Conservation (phyloP, 1,140 invertebrate species). For the Glossosoma conforme region DNA sequence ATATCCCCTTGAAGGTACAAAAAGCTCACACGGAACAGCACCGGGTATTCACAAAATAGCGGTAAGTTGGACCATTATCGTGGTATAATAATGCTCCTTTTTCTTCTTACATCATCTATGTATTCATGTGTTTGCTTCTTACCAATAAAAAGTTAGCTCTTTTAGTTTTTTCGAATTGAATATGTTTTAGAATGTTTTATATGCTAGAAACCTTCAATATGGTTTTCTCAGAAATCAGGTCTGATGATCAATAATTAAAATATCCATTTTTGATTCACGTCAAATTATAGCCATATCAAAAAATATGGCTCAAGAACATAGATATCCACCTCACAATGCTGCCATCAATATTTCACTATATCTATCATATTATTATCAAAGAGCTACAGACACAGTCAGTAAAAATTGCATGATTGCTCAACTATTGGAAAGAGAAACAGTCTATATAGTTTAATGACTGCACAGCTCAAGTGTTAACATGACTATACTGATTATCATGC, state of each 20-base stretch:
- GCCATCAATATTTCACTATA: too few relatives aligned
- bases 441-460: too few relatives aligned
- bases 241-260: slow-evolving; percentile 2
- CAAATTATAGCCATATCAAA: too few relatives aligned
- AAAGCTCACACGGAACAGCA: slow-evolving; percentile 47
- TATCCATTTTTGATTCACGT: background rate
- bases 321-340: too few relatives aligned
- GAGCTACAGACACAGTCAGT: too few relatives aligned
- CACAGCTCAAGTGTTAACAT: too few relatives aligned
- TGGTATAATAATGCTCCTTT: background rate
- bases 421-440: too few relatives aligned
- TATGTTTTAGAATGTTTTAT: slow-evolving; percentile 4
- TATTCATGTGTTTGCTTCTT: slow-evolving; percentile 22
- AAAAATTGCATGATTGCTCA: too few relatives aligned
- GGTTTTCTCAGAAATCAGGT: slow-evolving; percentile 32
- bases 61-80: slow-evolving; percentile 35
- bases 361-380: too few relatives aligned
- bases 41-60: slow-evolving; percentile 46
- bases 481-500: too few relatives aligned
- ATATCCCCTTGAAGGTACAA: slow-evolving; percentile 58
- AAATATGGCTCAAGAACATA: too few relatives aligned
- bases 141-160: slow-evolving; percentile 15
- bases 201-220: slow-evolving; percentile 12
- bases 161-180: slow-evolving; percentile 18
- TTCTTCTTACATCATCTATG: slow-evolving; percentile 10